Base-by-base conservation (phyloP, 2,888 invertebrate genomes). In the Polyommatus iphigenia region DNA sequence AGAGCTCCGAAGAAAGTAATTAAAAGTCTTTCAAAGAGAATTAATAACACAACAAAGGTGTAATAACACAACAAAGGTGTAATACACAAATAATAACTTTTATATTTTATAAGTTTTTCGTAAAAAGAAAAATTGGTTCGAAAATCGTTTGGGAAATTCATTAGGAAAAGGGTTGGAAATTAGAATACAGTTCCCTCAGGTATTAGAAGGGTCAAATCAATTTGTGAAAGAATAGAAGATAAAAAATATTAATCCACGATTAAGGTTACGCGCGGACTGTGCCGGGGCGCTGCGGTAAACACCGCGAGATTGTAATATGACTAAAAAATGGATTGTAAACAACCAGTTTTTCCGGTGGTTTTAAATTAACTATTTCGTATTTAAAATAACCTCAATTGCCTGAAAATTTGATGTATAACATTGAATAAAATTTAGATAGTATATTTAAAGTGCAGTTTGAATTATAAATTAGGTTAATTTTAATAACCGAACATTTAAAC, bases 31-130 rank as follows among this genome's bases (percentile, higher is more conserved):
- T 29, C 15, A 67, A 67, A 32, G 20, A 32, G 29, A 67, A 67
- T 32, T 32, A 67, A 29, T 67, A 67, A 29, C 67, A 67, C 67
- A 32, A 67, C 32, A 67, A 32, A 67, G 67, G 18, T 67, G 18
- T 67, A 67, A 29, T 67, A 67, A 67, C 67, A 67, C 67, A 32
- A 67, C 32, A 67, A 32, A 67, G 67, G 18, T 67, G 18, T 18
- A 29, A 29, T 29, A 32, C 32, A 67, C 29, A 67, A 67, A 67
- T 32, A 67, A 15, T 67, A 67, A 67, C 67, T 32, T 67, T 15
- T 62, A 10, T 62, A 62, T 62, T 32, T 32, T 18, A 7, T 67
- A 18, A 18, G 0, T 29, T 15, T 67, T 67, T 8, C 1, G 13
- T 24, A 24, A 67, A 67, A 67, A 24, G 13, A 67, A 29, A 24